Evolutionary conservation across 92 coral and sea anemone species (phyloP), one percentile per base, ranked within the genome.

Genomic region (Palythoa heliodiscus): DNA sequence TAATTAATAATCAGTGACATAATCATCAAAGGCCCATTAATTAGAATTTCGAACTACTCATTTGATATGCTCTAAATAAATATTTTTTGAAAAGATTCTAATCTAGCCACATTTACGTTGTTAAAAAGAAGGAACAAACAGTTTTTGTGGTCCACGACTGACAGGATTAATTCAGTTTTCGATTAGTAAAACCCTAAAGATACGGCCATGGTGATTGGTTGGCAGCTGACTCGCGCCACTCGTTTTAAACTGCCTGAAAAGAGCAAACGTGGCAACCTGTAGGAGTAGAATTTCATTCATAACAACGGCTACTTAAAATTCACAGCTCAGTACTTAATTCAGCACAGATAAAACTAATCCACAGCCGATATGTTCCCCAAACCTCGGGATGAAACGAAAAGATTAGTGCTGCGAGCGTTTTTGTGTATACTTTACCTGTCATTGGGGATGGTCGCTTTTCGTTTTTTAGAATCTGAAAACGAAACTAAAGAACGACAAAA

Each of bases 401-500:
- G 95, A 19, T 82, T 94, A 24, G 12, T 94, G 3, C 73, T 94
- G 14, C 87, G 98, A 11, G 85, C 92, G 5, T 86, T 87, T 19
- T 83, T 94, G 17, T 94, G 92, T 63, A 22, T 90, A 7, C 54
- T 87, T 48, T 94, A 94, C 78, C 70, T 94, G 7, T 89, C 90
- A 11, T 1, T 87, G 20, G 98, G 98, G 1, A 94, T 94, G 98
- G 88, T 90, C 22, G 91, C 89, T n/a, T 94, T 94, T 48, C 86
- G 92, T 19, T 20, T 83, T 14, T 87, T 94, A 17, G 98, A 94
- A 48, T 88, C 95, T 47, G 87, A 87, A 23, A 92, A 94, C 70
- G 98, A 94, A 79, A 66, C 57, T 25, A 60, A 58, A 24, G 93
- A 91, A 66, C 86, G 90, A 25, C 54, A n/a, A 9, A 72, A 83